phyloP scores from a whole-genome alignment of 2,797 vertebrate genomes.

The Myoxocephalus aenaeus region DNA sequence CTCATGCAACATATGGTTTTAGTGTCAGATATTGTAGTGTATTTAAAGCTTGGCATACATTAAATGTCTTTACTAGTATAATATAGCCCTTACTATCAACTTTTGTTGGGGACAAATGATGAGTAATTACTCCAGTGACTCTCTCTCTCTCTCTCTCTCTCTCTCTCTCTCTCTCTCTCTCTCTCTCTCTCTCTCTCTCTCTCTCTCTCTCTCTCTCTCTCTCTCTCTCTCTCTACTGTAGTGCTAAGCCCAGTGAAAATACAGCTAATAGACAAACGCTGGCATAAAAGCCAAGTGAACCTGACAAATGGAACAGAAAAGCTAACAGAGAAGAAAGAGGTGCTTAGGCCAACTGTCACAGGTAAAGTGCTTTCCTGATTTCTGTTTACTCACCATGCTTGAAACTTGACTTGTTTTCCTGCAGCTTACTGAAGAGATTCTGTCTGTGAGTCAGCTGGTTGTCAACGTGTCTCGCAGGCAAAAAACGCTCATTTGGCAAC shows the following conservation, averaged over 20 bases:
- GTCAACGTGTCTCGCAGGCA: conserved; percentile 48
- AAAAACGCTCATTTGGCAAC: conserved; percentile 37
- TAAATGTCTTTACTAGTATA: background rate
- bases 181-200: background rate
- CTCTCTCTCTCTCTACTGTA: conserved; percentile 55
- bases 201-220: background rate
- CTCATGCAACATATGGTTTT: conserved; percentile 22
- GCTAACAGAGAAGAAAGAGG: conserved; percentile 89
- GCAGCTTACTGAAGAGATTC: conserved; percentile 76
- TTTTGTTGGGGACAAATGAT: conserved; percentile 51
- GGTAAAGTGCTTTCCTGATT: conserved; percentile 85
- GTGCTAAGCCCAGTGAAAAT: conserved; percentile 77
- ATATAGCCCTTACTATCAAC: background rate
- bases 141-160: too few species aligned
- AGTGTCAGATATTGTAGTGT: background rate
- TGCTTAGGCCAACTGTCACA: conserved; percentile 86
- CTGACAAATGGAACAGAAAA: conserved; percentile 88
- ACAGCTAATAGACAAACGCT: conserved; percentile 82
- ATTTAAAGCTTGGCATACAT: background rate
- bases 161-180: background rate
- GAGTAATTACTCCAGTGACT: conserved; percentile 52
- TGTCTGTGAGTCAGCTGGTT: conserved; percentile 78
- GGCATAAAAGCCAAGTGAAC: conserved; percentile 83
- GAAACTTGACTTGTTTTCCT: conserved; percentile 85
- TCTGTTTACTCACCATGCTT: conserved; percentile 83